Base-by-base conservation (phyloP, 2,888 invertebrate genomes). In the Chorisops tibialis region DNA sequence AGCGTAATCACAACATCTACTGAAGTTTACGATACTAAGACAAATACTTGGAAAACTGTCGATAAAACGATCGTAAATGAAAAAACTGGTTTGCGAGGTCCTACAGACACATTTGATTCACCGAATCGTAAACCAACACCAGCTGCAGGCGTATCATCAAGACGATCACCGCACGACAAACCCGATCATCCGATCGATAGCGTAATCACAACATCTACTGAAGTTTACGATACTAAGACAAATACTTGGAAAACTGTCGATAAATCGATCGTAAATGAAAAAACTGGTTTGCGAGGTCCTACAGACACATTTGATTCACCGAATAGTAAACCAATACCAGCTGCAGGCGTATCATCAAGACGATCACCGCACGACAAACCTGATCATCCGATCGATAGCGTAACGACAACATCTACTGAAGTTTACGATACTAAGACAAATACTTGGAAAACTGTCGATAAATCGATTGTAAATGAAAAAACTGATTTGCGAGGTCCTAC, bases 181-280 rank as follows among this genome's bases (percentile, higher is more conserved):
- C n/a, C n/a, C n/a, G n/a, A n/a, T n/a, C n/a, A n/a, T n/a, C n/a
- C n/a, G n/a, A n/a, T n/a, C n/a, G 39, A 39, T 4, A 37, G 11
- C 19, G 45, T 45, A 18, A 45, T 19, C 14, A 39, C 37, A 14
- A 18, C 45, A 11, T 16, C 9, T 18, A 52, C 37, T 11, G 45
- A 45, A 45, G 16, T 18, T 16, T 18, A 18, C 19, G 18, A 45
- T 5, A 5, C 14, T 18, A 67, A 67, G 62, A 65, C 68, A n/a
- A 67, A 68, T 16, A 64, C 65, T 39, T 68, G 68, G 68, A 65
- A 62, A 61, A 61, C 66, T 45, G 63, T 67, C 45, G 66, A 68
- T 45, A 66, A 67, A 58, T 63, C 67, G 41, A 63, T 62, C 16
- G 63, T 66, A 6, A 67, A 64, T 54, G 66, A 67, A 63, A 67